Conservation (phyloP, 2,888 invertebrate genomes). For the Teleogryllus oceanicus region DNA sequence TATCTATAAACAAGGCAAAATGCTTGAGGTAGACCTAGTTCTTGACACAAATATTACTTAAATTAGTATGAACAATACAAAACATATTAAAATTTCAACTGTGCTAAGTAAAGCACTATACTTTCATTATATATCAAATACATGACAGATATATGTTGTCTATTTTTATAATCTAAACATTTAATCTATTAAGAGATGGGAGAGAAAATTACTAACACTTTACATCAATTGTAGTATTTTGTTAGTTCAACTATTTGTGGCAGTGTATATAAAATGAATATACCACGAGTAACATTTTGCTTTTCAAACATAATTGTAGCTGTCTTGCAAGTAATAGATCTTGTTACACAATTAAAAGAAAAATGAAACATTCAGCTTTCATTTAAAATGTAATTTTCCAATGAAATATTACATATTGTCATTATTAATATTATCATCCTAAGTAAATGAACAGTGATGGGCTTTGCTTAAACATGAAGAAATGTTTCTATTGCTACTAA, state of each 20-base stretch:
- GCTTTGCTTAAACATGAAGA: background rate
- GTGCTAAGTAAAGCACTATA: background rate
- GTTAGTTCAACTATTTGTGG: background rate
- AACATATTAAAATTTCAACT: background rate
- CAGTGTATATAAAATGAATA: background rate
- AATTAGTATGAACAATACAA: background rate
- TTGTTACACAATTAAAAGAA: background rate
- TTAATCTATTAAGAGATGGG: background rate
- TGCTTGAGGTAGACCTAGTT: background rate
- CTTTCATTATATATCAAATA: background rate
- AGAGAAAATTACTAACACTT: constrained; percentile 10
- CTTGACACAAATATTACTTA: background rate
- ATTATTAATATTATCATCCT: background rate
- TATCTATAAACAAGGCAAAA: too few species aligned
- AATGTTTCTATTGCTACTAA: too few species aligned
- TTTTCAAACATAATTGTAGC: background rate
- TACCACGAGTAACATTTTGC: background rate
- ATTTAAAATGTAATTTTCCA: background rate
- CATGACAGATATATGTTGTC: constrained; percentile 10
- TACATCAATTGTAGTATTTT: background rate
- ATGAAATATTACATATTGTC: constrained; percentile 1
- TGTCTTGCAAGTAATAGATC: background rate
- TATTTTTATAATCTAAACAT: background rate
- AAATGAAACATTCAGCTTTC: constrained; percentile 18
- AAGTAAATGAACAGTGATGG: background rate